phyloP scores from a whole-genome alignment of 2,888 invertebrate species.

The Cephalotes varians region DNA sequence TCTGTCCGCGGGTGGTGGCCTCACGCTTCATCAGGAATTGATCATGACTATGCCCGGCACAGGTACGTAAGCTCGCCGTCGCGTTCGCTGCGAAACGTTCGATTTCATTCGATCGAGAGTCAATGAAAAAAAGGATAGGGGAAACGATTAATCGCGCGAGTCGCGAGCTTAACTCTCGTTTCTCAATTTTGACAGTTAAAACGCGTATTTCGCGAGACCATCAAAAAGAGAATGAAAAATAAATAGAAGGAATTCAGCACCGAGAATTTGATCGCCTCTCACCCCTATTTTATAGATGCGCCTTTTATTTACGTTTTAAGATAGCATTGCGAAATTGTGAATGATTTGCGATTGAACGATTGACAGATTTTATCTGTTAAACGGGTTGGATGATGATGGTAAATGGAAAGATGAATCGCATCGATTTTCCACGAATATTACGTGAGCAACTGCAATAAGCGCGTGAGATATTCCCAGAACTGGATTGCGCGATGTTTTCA shows the following conservation, averaged over 20 bases:
- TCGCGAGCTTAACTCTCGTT: background rate
- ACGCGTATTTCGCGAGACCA: background rate
- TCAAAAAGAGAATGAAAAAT: background rate
- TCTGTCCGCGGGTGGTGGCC: slow-evolving; percentile 83
- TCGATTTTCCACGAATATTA: slow-evolving; percentile 30
- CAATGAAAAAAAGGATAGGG: background rate
- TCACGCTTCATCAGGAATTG: slow-evolving; percentile 84
- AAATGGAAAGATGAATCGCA: slow-evolving; percentile 28
- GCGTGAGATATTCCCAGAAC: slow-evolving; percentile 32
- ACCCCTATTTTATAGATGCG: background rate
- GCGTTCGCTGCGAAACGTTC: background rate
- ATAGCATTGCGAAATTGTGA: background rate
- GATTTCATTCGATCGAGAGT: background rate
- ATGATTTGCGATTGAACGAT: background rate
- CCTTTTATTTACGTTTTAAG: background rate
- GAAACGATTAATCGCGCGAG: background rate
- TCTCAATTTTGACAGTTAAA: background rate
- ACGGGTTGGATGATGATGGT: background rate
- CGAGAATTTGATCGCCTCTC: background rate
- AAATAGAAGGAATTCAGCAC: background rate
- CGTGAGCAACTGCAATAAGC: background rate
- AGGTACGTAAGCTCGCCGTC: slow-evolving; percentile 67
- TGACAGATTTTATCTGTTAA: slow-evolving; percentile 21
- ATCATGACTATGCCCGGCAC: slow-evolving; percentile 84
- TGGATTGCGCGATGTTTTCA: slow-evolving; percentile 27